Conservation (phyloP, 2,113 vertebrate genomes). For the Sapajus apella region DNA sequence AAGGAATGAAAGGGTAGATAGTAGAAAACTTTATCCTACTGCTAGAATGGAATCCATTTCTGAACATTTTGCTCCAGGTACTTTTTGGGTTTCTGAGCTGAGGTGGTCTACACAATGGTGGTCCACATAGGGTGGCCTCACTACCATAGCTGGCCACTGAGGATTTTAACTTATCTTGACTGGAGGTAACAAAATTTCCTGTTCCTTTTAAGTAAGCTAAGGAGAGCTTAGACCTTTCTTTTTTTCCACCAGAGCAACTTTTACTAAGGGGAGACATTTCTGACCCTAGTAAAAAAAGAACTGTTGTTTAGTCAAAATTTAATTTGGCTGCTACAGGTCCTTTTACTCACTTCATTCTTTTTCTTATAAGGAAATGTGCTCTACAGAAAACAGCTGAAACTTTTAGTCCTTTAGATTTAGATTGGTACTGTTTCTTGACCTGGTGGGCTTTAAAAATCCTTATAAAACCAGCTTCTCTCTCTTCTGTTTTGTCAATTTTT, state of each 20-base stretch:
- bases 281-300: not conserved
- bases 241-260: not conserved
- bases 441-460: not conserved
- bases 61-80: not conserved
- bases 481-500: not conserved
- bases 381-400: not conserved
- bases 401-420: not conserved
- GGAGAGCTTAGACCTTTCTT: not conserved
- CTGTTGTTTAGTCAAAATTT: not conserved
- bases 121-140: not conserved
- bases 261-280: not conserved
- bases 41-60: not conserved
- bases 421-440: not conserved
- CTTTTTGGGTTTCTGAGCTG: not conserved
- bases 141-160: not conserved
- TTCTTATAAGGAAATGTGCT: conserved; percentile 16
- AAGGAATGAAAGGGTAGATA: not conserved
- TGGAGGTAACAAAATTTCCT: not conserved
- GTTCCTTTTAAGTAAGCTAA: not conserved
- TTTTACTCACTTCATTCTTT: not conserved
- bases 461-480: not conserved
- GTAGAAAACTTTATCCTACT: not conserved
- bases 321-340: not conserved
- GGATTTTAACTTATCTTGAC: not conserved
- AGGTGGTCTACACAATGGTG: not conserved